Evolutionary conservation across 1,140 invertebrate genomes (phyloP).

Genomic region (Micrasema longulum): DNA sequence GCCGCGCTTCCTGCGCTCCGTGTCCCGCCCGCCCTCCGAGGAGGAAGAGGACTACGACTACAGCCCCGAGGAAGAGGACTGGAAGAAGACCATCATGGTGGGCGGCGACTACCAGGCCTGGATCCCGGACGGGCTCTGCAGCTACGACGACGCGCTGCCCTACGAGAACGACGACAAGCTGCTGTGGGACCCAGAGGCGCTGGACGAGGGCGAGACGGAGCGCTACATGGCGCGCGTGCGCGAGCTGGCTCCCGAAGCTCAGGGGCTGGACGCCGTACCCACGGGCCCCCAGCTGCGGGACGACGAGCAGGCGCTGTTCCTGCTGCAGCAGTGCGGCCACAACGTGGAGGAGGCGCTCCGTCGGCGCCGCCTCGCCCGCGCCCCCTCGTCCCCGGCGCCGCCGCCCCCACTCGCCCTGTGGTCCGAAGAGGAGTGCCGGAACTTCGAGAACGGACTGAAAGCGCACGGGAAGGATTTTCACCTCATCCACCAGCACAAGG

Average conservation of each 20-base stretch:
- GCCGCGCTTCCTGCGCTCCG: constrained; percentile 85
- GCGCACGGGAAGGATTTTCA: constrained; percentile 97
- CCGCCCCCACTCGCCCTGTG: constrained; percentile 86
- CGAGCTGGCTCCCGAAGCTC: constrained; percentile 65
- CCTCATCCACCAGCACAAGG: constrained; percentile 93
- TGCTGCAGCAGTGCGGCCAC: constrained; percentile 93
- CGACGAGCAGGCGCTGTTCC: constrained; percentile 93
- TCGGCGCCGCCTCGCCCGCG: constrained; percentile 79
- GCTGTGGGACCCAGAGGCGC: constrained; percentile 88
- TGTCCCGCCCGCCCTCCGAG: constrained; percentile 90
- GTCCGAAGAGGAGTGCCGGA: constrained; percentile 97
- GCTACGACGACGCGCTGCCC: constrained; percentile 91
- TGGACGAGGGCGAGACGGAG: constrained; percentile 81
- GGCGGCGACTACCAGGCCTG: constrained; percentile 93
- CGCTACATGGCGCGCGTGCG: constrained; percentile 82
- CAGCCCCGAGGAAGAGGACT: constrained; percentile 81
- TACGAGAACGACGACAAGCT: constrained; percentile 98
- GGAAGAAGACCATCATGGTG: constrained; percentile 94
- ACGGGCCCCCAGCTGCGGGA: constrained; percentile 86
- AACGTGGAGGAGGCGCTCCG: constrained; percentile 93
- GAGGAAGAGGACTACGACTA: constrained; percentile 83
- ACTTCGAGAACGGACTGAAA: constrained; percentile 95
- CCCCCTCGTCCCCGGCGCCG: constrained; percentile 78
- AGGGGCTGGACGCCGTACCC: constrained; percentile 74
- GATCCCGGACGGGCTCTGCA: constrained; percentile 91